Base-by-base conservation (phyloP, 1,140 invertebrate genomes). In the Neoseiulus cucumeris region DNA sequence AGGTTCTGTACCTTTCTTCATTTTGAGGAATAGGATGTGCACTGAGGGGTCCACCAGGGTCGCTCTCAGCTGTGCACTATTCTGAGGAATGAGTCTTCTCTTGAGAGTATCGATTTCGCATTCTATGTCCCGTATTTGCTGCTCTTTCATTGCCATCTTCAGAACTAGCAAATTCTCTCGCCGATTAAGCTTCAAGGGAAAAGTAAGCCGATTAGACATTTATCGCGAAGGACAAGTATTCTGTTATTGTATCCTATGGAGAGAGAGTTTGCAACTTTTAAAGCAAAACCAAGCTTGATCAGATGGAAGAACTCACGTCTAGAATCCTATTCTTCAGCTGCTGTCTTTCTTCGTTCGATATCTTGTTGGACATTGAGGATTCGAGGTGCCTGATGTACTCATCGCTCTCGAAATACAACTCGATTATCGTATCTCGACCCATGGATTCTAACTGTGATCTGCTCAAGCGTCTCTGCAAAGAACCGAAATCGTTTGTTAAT, bases 11-110 rank as follows among this genome's bases (percentile, higher is more conserved):
- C 33, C 33, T 39, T 39, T 39, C 14, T 89, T 84, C 74, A 98
- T 82, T 75, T 85, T 84, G 75, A 92, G 85, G 73, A 97, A 87
- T 42, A 96, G 80, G 68, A 94, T 82, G 80, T 97, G 96, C 20
- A 97, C 89, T 67, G 92, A 91, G 28, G 93, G 92, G 78, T 98
- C 93, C 70, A 97, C 78, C 1, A 96, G 77, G 67, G 88, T 85
- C 14, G 86, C 85, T 70, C 89, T 81, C 45, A 91, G 74, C 51
- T 86, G 82, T 66, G 85, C 81, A 18, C 84, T 81, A 69, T 84
- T 85, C 45, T 86, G 85, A 29, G 51, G 51, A 5, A 59, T 59
- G 25, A 29, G 51, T 5, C 51, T 17, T 17, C 51, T 84, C 85
- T 73, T 90, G 86, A 70, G 83, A 81, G 67, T 82, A 82, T 80